A percentile compares a stretch with the other conserved stretches of the same genome.
Evolutionary conservation across 2,888 invertebrate species (phyloP).

Genomic region (Herminia tarsipennalis): DNA sequence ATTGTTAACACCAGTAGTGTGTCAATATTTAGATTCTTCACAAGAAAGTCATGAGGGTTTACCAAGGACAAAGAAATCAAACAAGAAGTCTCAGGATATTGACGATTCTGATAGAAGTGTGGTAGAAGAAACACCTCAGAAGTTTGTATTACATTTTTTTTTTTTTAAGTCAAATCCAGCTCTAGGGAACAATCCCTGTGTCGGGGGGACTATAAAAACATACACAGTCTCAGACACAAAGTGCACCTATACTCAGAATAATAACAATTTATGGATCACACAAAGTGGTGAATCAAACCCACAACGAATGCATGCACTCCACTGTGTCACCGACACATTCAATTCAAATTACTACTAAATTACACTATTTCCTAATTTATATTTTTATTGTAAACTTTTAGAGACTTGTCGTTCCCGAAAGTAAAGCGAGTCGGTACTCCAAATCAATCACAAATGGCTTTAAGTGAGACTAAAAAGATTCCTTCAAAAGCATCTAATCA

Average conservation of each 20-base stretch:
- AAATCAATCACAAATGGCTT: conserved; percentile 41
- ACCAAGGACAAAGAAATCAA: conserved; percentile 26
- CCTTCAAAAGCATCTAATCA: conserved; percentile 26
- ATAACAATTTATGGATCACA: not conserved
- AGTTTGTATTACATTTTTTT: conserved; percentile 62
- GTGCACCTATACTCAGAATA: too few relatives aligned
- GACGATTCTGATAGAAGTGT: conserved; percentile 72
- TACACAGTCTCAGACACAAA: too few relatives aligned
- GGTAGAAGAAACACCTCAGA: conserved; percentile 81
- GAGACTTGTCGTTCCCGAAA: conserved; percentile 58
- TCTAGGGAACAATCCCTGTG: too few relatives aligned
- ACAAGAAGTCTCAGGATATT: conserved; percentile 49
- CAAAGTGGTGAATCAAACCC: too few relatives aligned
- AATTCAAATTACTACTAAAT: too few relatives aligned
- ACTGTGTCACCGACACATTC: too few relatives aligned
- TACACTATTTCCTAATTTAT: too few relatives aligned
- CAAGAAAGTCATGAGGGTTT: conserved; percentile 25
- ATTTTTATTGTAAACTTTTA: conserved; percentile 37
- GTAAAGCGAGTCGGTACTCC: conserved; percentile 46
- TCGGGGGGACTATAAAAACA: too few relatives aligned
- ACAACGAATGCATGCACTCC: too few relatives aligned
- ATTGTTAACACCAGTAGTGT: conserved; percentile 58
- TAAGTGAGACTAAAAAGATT: conserved; percentile 29
- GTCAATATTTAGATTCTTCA: conserved; percentile 42
- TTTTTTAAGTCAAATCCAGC: not conserved